Conservation (phyloP, 1,140 invertebrate species). For the Drosophila albomicans region DNA sequence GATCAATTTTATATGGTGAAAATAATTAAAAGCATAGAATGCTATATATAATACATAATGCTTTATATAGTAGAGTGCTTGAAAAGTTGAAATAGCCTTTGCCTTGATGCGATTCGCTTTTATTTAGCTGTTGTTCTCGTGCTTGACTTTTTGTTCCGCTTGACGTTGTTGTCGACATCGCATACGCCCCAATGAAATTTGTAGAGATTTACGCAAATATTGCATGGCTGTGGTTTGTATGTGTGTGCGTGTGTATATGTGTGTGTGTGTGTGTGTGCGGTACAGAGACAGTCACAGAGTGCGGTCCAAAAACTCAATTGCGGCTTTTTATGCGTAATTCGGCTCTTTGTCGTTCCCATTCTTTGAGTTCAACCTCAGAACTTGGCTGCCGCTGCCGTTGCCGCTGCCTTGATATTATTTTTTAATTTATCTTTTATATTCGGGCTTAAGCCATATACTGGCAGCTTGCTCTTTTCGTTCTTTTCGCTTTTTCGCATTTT, state of each 20-base stretch:
- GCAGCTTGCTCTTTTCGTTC: constrained; percentile 1
- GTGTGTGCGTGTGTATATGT: too few species aligned
- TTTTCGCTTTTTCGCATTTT: neutral
- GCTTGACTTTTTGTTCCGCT: constrained; percentile 40
- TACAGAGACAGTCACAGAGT: neutral
- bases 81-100: constrained; percentile 19
- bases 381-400: constrained; percentile 29
- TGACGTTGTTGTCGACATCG: constrained; percentile 22
- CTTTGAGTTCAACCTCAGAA: neutral
- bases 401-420: constrained; percentile 68
- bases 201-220: constrained; percentile 78
- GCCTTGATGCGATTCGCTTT: constrained; percentile 49
- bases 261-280: neutral
- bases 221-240: constrained; percentile 15
- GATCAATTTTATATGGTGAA: neutral
- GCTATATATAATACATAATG: neutral
- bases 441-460: constrained; percentile 52
- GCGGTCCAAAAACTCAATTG: constrained; percentile 77
- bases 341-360: constrained; percentile 52
- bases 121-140: constrained; percentile 56
- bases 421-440: constrained; percentile 82
- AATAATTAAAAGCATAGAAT: neutral
- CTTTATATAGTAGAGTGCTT: constrained; percentile 1
- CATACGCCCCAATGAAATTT: constrained; percentile 70
- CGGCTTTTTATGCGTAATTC: constrained; percentile 82